Percentiles rank a stretch among this genome's conserved stretches.
Conservation (phyloP, 2,797 vertebrate species). For the Pseudotriccus pelzelni region DNA sequence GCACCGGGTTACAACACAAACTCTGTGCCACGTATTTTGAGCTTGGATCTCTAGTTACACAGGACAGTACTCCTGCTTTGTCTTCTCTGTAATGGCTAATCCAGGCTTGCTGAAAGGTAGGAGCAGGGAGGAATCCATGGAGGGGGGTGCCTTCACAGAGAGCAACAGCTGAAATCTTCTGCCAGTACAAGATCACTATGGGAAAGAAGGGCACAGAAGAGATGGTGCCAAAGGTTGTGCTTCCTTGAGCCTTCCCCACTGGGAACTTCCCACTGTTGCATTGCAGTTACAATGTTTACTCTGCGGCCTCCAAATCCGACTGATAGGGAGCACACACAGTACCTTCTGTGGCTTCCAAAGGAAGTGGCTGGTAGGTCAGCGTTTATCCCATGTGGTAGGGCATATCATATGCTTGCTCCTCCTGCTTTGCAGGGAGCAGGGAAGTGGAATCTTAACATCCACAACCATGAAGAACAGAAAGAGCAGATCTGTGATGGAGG, state of each 20-base stretch:
- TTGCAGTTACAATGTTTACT: rapidly evolving
- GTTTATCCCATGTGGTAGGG: rapidly evolving
- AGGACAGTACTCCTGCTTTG: background rate
- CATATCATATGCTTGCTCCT: background rate
- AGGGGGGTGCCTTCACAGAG: background rate
- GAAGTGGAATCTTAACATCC: background rate
- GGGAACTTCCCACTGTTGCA: background rate
- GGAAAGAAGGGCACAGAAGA: background rate
- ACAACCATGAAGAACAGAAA: background rate
- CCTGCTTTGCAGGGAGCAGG: background rate
- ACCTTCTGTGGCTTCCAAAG: background rate
- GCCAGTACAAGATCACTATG: background rate
- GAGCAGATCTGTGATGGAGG: background rate
- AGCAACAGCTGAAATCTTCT: background rate
- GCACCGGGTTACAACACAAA: background rate
- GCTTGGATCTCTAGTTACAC: background rate
- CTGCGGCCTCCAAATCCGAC: background rate
- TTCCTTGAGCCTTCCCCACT: background rate
- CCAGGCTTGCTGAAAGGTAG: background rate
- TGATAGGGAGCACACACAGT: rapidly evolving
- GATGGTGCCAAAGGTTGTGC: background rate
- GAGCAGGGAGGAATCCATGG: background rate
- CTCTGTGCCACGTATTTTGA: background rate
- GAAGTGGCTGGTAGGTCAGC: background rate
- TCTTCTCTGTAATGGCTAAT: background rate